Conservation (phyloP, 64 coral and sea anemone species). For the Orbicella faveolata region DNA sequence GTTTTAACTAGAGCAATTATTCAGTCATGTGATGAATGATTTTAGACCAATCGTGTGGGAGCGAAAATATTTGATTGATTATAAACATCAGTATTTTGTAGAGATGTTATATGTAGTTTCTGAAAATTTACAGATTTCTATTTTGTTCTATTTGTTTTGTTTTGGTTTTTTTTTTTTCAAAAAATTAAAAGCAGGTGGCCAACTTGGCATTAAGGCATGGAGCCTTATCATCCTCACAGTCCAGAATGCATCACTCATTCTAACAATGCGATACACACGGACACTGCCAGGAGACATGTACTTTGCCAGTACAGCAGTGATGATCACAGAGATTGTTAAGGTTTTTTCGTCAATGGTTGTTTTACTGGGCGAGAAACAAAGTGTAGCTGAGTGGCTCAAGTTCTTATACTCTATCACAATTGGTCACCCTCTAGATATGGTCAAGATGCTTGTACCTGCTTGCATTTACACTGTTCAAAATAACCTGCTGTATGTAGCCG, state of each 20-base stretch:
- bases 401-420: conserved; percentile 69
- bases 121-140: neutral
- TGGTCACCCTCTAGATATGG: conserved; percentile 67
- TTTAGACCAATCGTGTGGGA: too few relatives aligned
- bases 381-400: conserved; percentile 32
- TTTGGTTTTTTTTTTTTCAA: too few relatives aligned
- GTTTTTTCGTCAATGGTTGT: conserved; percentile 55
- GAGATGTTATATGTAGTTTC: too few relatives aligned
- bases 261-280: conserved; percentile 89
- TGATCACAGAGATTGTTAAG: conserved; percentile 85
- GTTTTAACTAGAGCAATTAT: too few relatives aligned
- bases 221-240: conserved; percentile 89
- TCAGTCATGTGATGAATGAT: too few relatives aligned
- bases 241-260: conserved; percentile 84
- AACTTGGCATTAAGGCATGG: conserved; percentile 77
- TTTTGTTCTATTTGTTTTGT: neutral
- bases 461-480: conserved; percentile 93
- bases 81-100: too few relatives aligned
- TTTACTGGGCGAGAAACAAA: conserved; percentile 61
- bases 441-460: conserved; percentile 82
- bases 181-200: conserved; percentile 1
- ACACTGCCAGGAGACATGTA: conserved; percentile 87
- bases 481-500: conserved; percentile 94
- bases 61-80: too few relatives aligned
- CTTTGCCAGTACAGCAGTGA: conserved; percentile 87